phyloP scores from a whole-genome alignment of 2,797 vertebrate species.

The Cyclura pinguis region DNA sequence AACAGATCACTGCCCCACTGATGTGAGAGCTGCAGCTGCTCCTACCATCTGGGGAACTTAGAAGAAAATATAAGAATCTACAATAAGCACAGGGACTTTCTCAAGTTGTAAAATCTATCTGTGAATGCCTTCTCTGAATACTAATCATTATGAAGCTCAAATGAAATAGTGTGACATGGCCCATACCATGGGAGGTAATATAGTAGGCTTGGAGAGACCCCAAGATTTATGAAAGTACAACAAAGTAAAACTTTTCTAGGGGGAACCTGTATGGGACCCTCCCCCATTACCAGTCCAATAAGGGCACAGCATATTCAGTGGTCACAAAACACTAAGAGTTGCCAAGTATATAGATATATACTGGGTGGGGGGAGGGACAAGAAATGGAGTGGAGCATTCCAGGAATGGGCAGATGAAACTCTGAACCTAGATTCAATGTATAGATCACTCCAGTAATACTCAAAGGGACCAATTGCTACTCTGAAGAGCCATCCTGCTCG shows the following conservation, averaged over 20 bases:
- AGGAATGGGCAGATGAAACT: not conserved
- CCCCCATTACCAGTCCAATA: not conserved
- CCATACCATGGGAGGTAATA: not conserved
- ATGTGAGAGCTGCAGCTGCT: too few species aligned
- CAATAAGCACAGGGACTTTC: not conserved
- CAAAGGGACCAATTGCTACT: not conserved
- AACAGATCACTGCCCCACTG: too few species aligned
- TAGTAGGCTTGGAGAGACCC: not conserved
- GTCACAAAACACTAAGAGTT: not conserved
- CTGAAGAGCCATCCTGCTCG: too few species aligned
- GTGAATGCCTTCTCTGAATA: not conserved
- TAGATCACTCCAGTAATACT: not conserved
- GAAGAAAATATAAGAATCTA: not conserved
- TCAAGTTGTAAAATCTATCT: not conserved
- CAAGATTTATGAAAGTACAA: not conserved
- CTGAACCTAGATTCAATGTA: not conserved
- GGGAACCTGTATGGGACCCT: not conserved
- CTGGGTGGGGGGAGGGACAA: not conserved
- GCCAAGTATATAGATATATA: not conserved
- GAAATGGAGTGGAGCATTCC: not conserved
- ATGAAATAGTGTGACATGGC: not conserved
- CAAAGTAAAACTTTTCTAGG: not conserved
- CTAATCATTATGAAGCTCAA: not conserved
- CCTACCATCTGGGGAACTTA: not conserved
- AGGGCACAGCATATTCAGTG: not conserved